Evolutionary conservation across 2,113 vertebrate genomes (phyloP).

Genomic region (Poecilia latipinna): DNA sequence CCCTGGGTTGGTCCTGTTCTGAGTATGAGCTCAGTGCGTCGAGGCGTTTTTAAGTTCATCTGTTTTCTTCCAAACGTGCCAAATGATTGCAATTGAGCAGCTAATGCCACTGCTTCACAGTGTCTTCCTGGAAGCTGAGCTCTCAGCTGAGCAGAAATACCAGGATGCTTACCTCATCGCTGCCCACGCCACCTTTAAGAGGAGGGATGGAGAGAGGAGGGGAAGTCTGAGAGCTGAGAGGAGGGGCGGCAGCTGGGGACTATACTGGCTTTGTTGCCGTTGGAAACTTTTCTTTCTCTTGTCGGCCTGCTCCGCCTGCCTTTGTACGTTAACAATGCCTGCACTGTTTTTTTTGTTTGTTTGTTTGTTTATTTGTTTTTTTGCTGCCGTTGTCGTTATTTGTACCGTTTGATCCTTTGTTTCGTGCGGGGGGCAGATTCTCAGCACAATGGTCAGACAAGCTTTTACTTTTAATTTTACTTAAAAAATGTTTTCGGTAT

Average conservation of each 20-base stretch:
- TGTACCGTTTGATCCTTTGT: not conserved
- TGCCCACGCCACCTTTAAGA: slow-evolving; percentile 53
- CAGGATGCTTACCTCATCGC: slow-evolving; percentile 67
- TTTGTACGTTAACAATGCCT: slow-evolving; percentile 55
- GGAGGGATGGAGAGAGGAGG: slow-evolving; percentile 38
- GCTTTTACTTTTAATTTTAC: not conserved
- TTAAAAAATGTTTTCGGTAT: too few species aligned
- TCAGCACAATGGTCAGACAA: not conserved
- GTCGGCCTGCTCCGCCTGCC: slow-evolving; percentile 35
- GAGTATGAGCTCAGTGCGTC: not conserved
- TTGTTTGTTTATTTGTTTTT: not conserved
- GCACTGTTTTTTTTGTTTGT: slow-evolving; percentile 32
- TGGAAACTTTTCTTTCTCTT: slow-evolving; percentile 63
- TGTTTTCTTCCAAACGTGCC: not conserved
- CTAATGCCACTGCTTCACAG: slow-evolving; percentile 35
- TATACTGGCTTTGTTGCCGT: slow-evolving; percentile 67
- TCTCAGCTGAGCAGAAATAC: slow-evolving; percentile 66
- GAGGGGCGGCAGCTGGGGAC: slow-evolving; percentile 47
- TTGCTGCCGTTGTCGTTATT: slow-evolving; percentile 12
- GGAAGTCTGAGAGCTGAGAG: slow-evolving; percentile 27
- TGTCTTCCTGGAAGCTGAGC: slow-evolving; percentile 37
- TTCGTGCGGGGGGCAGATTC: not conserved
- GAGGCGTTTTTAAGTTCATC: not conserved
- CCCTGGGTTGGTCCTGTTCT: not conserved
- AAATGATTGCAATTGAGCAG: slow-evolving; percentile 3